Conservation (phyloP, 2,888 invertebrate genomes). For the Caenorhabditis plicata region DNA sequence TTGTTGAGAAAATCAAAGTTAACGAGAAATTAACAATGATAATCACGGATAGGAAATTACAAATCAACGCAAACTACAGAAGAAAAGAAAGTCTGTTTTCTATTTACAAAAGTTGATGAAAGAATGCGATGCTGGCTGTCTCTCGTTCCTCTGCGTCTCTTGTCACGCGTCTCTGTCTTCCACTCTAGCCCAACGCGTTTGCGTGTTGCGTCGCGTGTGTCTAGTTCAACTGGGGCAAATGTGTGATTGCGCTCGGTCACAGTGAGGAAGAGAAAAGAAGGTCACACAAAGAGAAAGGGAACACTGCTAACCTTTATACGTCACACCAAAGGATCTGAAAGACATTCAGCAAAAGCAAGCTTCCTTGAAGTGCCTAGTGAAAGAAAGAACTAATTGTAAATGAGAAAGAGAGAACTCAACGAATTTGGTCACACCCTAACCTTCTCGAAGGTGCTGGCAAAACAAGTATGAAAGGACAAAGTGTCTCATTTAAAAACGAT, state of each 20-base stretch:
- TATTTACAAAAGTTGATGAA: conserved; percentile 9
- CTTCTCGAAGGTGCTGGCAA: conserved; percentile 33
- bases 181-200: conserved; percentile 2
- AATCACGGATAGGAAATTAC: too few relatives aligned
- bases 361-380: conserved; percentile 30
- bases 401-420: conserved; percentile 27
- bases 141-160: conserved; percentile 13
- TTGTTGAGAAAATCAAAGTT: too few relatives aligned
- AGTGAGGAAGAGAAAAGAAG: conserved; percentile 20
- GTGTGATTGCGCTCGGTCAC: conserved; percentile 7
- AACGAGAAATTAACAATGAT: too few relatives aligned
- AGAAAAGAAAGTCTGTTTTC: conserved; percentile 18
- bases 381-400: conserved; percentile 34
- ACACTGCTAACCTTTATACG: conserved; percentile 28
- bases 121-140: conserved; percentile 10
- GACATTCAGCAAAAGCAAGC: conserved; percentile 1
- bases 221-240: conserved; percentile 7
- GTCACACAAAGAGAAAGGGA: conserved; percentile 20
- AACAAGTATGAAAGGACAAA: conserved; percentile 22
- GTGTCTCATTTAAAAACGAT: conserved; percentile 21
- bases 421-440: conserved; percentile 34
- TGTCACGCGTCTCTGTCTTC: conserved; percentile 8
- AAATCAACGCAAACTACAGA: conserved; percentile 13
- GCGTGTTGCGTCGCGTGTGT: neutral
- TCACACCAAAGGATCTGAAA: too few relatives aligned